Evolutionary conservation across 2,888 invertebrate species (phyloP).

Genomic region (Euspilapteryx auroguttella): DNA sequence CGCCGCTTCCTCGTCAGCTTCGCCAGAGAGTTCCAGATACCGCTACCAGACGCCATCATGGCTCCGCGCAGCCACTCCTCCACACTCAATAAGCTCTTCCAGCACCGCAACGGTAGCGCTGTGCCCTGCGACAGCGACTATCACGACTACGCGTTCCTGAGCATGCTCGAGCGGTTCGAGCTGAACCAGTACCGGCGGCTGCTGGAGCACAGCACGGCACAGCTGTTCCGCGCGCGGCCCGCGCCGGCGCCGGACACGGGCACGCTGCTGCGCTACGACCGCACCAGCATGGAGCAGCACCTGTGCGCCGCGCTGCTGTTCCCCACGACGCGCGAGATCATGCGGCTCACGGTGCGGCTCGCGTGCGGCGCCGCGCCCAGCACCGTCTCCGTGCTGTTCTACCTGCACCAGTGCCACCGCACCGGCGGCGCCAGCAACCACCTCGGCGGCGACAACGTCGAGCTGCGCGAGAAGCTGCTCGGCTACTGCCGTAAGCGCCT

Average conservation of each 20-base stretch:
- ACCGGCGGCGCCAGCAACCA: slow-evolving; percentile 29
- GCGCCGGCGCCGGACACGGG: slow-evolving; percentile 13
- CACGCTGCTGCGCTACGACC: slow-evolving; percentile 24
- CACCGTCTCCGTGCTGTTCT: slow-evolving; percentile 40
- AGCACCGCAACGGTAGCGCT: slow-evolving; percentile 26
- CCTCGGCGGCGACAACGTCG: slow-evolving; percentile 33
- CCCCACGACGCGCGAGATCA: slow-evolving; percentile 32
- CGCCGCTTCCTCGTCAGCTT: slow-evolving; percentile 24
- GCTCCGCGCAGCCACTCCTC: slow-evolving; percentile 14
- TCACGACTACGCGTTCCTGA: slow-evolving; percentile 33
- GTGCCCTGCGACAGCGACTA: slow-evolving; percentile 23
- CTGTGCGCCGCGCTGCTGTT: slow-evolving; percentile 30
- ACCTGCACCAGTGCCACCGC: slow-evolving; percentile 42
- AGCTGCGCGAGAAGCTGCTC: slow-evolving; percentile 34
- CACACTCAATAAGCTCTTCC: slow-evolving; percentile 29
- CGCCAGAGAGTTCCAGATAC: slow-evolving; percentile 28
- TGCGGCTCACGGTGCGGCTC: slow-evolving; percentile 33
- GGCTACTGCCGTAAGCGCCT: slow-evolving; percentile 33
- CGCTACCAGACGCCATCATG: slow-evolving; percentile 26
- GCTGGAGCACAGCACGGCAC: slow-evolving; percentile 26
- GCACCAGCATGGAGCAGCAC: slow-evolving; percentile 38
- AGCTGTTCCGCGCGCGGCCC: slow-evolving; percentile 23
- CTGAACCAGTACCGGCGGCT: slow-evolving; percentile 34
- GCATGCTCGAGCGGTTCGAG: slow-evolving; percentile 33
- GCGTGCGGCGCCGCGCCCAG: slow-evolving; percentile 34